phyloP scores from a whole-genome alignment of 2,888 invertebrate genomes.

The Scrobipalpa costella region DNA sequence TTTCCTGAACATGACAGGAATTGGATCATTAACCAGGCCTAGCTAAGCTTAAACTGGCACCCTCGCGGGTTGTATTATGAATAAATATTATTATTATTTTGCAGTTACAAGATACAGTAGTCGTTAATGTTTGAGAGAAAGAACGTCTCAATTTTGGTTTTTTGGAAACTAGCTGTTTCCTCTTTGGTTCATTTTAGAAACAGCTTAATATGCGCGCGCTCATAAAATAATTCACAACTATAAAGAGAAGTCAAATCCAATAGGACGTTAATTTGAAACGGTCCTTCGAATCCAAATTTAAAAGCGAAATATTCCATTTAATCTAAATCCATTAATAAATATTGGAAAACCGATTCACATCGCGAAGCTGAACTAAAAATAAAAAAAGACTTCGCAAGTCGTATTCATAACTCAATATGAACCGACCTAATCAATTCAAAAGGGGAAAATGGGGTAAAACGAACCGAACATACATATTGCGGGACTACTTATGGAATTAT shows the following conservation, averaged over 20 bases:
- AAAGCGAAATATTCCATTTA: slow-evolving; percentile 11
- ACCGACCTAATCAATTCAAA: slow-evolving; percentile 78
- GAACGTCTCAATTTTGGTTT: too few relatives aligned
- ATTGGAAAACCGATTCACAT: slow-evolving; percentile 52
- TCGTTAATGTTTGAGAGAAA: not conserved
- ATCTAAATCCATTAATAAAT: slow-evolving; percentile 47
- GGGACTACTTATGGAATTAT: slow-evolving; percentile 77
- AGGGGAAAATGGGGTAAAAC: slow-evolving; percentile 71
- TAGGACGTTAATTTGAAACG: not conserved
- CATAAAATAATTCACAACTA: not conserved
- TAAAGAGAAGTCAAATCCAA: not conserved
- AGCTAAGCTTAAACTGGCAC: slow-evolving; percentile 71
- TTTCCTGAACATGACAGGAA: slow-evolving; percentile 81
- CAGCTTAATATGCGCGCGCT: not conserved
- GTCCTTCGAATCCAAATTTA: not conserved
- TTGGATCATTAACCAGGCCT: slow-evolving; percentile 80
- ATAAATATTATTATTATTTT: slow-evolving; percentile 31
- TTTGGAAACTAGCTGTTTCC: too few relatives aligned
- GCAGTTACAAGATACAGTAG: slow-evolving; percentile 8
- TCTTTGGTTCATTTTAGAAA: too few relatives aligned
- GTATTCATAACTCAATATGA: slow-evolving; percentile 73
- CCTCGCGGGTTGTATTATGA: slow-evolving; percentile 46
- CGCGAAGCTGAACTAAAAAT: slow-evolving; percentile 43
- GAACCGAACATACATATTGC: slow-evolving; percentile 67
- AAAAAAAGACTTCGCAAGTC: slow-evolving; percentile 43